These are phyloP conservation scores for Orientallactaga sibirica DNA, from an alignment of 2,797 vertebrate genomes.

Conservation along the genomic window DNA sequence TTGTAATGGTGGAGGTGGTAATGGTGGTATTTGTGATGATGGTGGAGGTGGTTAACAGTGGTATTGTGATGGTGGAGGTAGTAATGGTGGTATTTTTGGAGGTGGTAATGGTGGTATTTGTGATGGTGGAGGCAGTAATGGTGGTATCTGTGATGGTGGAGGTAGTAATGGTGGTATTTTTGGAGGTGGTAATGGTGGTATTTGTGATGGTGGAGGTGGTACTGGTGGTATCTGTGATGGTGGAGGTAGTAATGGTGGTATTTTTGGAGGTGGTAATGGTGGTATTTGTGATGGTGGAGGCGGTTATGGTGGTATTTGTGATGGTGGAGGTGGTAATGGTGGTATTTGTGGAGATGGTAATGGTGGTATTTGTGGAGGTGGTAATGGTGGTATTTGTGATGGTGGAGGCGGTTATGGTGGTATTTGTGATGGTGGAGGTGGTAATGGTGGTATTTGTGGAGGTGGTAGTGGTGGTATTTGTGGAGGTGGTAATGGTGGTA, in stretches of 20 bases:
- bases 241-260: background rate
- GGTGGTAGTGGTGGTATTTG: background rate
- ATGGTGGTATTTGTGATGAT: no score
- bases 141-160: background rate
- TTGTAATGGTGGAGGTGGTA: background rate
- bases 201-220: accelerated
- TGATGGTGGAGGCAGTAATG: no score
- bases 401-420: accelerated
- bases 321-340: no score
- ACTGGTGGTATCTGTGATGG: accelerated
- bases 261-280: background rate
- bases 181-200: no score
- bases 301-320: no score
- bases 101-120: accelerated
- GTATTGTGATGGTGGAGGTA: accelerated
- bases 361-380: background rate
- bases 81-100: accelerated
- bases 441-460: accelerated
- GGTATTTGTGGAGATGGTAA: background rate
- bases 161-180: background rate
- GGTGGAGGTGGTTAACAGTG: background rate
- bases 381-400: background rate
- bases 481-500: background rate
- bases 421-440: accelerated
- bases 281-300: background rate